These are phyloP conservation scores for Syngnathoides biaculeatus DNA, from an alignment of 2,113 vertebrate genomes.

Conservation along the genomic window DNA sequence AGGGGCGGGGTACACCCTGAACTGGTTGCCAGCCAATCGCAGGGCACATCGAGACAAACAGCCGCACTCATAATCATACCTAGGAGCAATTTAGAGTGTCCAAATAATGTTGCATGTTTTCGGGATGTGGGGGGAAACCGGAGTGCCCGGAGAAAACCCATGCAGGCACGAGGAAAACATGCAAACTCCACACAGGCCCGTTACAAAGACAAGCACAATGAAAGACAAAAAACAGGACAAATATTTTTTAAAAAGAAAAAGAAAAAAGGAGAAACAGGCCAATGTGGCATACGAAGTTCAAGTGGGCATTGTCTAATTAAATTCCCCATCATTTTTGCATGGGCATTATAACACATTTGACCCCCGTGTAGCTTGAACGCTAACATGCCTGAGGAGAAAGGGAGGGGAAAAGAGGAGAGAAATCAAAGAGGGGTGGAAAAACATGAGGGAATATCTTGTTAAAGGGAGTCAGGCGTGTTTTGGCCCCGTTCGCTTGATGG, in stretches of 20 bases:
- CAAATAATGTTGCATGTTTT: too few relatives aligned
- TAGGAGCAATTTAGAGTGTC: too few relatives aligned
- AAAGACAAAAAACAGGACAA: constrained; percentile 29
- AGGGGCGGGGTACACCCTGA: too few relatives aligned
- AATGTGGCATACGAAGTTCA: constrained; percentile 40
- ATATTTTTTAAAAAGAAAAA: not conserved
- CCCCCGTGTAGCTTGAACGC: constrained; percentile 65
- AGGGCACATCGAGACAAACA: too few relatives aligned
- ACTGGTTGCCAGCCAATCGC: too few relatives aligned
- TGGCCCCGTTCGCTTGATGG: constrained; percentile 81
- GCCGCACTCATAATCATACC: too few relatives aligned
- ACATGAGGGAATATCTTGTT: constrained; percentile 75
- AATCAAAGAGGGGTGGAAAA: constrained; percentile 62
- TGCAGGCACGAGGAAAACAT: too few relatives aligned
- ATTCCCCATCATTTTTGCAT: constrained; percentile 66
- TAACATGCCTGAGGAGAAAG: constrained; percentile 62
- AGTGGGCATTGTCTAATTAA: constrained; percentile 63
- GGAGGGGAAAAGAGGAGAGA: constrained; percentile 58
- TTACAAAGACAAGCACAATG: constrained; percentile 16
- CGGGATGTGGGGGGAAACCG: too few relatives aligned
- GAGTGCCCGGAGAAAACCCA: too few relatives aligned
- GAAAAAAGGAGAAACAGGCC: constrained; percentile 28
- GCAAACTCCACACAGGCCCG: too few relatives aligned
- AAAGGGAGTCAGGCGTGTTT: constrained; percentile 74
- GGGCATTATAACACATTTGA: constrained; percentile 74